phyloP scores from a whole-genome alignment of 2,797 vertebrate genomes.

The Naso thynnoides region DNA sequence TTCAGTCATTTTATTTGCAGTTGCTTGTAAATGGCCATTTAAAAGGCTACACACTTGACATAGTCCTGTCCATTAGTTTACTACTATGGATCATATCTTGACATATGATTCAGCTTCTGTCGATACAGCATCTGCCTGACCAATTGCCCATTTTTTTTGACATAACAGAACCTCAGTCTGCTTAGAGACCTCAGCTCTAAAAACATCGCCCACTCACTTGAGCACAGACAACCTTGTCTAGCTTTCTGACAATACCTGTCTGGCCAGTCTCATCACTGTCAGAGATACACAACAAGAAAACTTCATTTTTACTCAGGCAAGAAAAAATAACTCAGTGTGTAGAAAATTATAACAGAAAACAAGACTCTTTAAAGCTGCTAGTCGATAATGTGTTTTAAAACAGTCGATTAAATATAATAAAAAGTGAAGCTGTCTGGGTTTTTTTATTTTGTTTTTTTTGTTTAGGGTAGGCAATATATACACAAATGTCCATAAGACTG shows the following conservation, averaged over 20 bases:
- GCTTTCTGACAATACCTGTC: not conserved
- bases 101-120: slow-evolving; percentile 7
- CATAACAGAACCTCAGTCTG: not conserved
- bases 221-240: slow-evolving; percentile 12
- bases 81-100: not conserved
- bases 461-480: too few relatives aligned
- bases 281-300: not conserved
- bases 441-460: too few relatives aligned
- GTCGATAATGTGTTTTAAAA: too few relatives aligned
- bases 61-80: not conserved
- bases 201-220: not conserved
- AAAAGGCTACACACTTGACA: not conserved
- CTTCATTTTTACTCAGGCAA: not conserved
- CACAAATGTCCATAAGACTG: too few relatives aligned
- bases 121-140: not conserved
- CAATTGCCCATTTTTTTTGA: not conserved
- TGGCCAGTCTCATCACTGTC: not conserved
- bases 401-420: too few relatives aligned
- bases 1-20: not conserved
- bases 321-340: too few relatives aligned
- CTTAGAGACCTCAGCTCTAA: not conserved
- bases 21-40: not conserved
- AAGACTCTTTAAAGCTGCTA: too few relatives aligned
- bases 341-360: too few relatives aligned
- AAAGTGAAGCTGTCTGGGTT: too few relatives aligned